A percentile compares a stretch with the other conserved stretches of the same genome.
Conservation (phyloP, 37 sponge, comb jelly and placozoan species). For the Cladorhizidae sp. region DNA sequence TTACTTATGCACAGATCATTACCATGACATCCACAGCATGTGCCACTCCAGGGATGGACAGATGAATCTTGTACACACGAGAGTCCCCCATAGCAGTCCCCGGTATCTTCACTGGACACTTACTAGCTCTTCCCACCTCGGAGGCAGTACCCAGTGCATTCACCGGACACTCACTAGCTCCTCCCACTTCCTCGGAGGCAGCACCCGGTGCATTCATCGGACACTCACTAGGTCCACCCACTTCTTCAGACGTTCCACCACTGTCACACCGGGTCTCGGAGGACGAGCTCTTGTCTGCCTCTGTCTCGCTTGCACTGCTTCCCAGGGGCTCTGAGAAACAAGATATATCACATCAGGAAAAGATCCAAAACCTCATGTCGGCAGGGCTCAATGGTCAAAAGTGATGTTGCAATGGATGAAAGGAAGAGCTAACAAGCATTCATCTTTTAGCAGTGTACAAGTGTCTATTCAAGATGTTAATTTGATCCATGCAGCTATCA, state of each 20-base stretch:
- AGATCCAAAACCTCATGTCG: not conserved
- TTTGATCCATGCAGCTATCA: too few species aligned
- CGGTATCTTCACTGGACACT: too few species aligned
- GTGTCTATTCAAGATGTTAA: too few species aligned
- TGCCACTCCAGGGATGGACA: slow-evolving; percentile 59
- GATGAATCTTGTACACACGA: slow-evolving; percentile 28
- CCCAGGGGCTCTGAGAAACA: not conserved
- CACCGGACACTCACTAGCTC: not conserved
- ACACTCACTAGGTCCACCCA: not conserved
- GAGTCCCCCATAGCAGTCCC: not conserved
- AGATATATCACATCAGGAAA: not conserved
- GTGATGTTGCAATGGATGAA: not conserved
- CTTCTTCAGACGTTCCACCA: not conserved
- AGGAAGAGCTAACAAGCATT: not conserved
- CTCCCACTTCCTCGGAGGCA: not conserved
- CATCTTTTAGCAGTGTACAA: not conserved
- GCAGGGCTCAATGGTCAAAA: not conserved
- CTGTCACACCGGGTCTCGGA: not conserved
- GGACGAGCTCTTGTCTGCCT: slow-evolving; percentile 9
- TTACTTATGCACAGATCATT: too few species aligned
- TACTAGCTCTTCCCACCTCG: too few species aligned
- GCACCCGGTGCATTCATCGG: slow-evolving; percentile 6
- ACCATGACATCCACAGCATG: slow-evolving; percentile 65
- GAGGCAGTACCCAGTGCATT: not conserved
- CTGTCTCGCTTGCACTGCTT: slow-evolving; percentile 19